Conservation (phyloP, 2,797 vertebrate species). For the Cossypha dichroa region DNA sequence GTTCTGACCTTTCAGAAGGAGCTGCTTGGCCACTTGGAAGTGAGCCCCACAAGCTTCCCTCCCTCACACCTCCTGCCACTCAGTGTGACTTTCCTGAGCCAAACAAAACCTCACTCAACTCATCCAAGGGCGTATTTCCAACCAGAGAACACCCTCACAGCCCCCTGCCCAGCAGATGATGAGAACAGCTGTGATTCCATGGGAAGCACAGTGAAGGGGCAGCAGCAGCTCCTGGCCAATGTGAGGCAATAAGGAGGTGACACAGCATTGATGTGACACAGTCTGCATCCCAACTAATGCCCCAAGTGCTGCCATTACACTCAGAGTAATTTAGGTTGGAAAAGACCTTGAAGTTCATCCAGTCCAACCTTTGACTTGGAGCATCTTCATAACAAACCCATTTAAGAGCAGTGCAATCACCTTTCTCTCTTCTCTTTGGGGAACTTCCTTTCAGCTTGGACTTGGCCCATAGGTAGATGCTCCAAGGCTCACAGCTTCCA, state of each 20-base stretch:
- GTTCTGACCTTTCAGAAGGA: background rate
- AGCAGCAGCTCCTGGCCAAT: background rate
- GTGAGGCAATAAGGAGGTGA: background rate
- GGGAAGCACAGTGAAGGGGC: background rate
- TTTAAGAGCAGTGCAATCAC: background rate
- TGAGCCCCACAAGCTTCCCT: background rate
- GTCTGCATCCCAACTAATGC: background rate
- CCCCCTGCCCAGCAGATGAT: background rate
- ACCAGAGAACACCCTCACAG: background rate
- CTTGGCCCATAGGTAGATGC: background rate
- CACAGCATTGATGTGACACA: background rate
- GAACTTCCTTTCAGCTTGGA: background rate
- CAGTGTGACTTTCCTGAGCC: background rate
- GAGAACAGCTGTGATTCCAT: background rate
- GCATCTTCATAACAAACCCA: background rate
- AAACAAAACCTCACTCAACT: background rate
- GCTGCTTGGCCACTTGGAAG: accelerated
- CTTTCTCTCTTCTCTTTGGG: accelerated
- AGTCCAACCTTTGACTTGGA: background rate
- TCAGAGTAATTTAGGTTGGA: background rate
- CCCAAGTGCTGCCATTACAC: background rate
- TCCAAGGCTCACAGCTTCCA: background rate
- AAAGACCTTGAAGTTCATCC: background rate
- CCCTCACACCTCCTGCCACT: background rate
- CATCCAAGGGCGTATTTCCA: background rate